These are phyloP conservation scores for Erpornis zantholeuca DNA, from an alignment of 2,113 vertebrate genomes.

Conservation along the genomic window DNA sequence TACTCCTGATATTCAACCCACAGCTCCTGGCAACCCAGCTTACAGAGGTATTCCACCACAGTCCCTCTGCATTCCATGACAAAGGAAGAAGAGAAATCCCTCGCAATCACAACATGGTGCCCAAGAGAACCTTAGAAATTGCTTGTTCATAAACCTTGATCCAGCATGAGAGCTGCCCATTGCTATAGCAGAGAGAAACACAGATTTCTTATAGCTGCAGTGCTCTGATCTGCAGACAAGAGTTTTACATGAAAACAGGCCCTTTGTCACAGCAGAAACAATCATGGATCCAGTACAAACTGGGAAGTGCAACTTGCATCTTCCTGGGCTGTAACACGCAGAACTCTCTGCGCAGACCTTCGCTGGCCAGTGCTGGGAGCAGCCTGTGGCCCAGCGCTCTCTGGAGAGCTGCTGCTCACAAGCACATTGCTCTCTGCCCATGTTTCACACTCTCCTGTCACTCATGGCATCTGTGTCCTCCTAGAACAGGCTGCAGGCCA, in stretches of 20 bases:
- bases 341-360: neutral
- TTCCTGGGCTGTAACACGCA: accelerated
- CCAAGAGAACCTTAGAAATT: neutral
- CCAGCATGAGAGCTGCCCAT: neutral
- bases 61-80: neutral
- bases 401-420: neutral
- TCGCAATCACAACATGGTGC: neutral
- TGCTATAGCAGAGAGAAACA: neutral
- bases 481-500: neutral
- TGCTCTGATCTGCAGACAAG: neutral
- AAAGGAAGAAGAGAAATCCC: neutral
- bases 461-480: too few species aligned
- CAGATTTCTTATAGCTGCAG: neutral
- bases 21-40: neutral
- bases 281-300: neutral
- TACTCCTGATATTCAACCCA: neutral
- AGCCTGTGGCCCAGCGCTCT: accelerated
- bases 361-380: neutral
- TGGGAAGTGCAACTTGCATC: accelerated
- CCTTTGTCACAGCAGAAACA: neutral
- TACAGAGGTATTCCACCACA: neutral
- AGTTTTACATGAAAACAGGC: neutral
- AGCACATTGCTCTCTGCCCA: neutral
- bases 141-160: neutral
- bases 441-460: neutral